Base-by-base conservation (phyloP, 2,888 invertebrate species). In the Drosophila paramelanica region DNA sequence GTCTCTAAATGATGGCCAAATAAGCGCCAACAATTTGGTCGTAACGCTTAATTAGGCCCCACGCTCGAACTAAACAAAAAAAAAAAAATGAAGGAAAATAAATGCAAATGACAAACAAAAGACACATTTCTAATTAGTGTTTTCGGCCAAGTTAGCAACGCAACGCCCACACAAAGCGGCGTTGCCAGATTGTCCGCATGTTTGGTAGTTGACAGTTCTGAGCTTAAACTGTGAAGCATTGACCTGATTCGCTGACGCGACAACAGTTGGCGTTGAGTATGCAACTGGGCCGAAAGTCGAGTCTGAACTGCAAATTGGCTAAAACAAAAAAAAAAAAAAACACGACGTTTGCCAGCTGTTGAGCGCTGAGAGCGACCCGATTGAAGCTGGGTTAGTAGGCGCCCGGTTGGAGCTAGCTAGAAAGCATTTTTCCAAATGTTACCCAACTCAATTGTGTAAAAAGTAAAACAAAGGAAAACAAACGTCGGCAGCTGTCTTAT, bases 211-310 rank as follows among this genome's bases (percentile, higher is more conserved):
- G 52, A 71, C 62, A 71, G 65, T 67, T 72, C 74, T 67, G 47
- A 49, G 53, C 42, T 14, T 36, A 38, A 27, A 50, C 47, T 41
- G 47, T 56, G 47, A 85, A 80, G 72, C 86, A 88, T 79, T 88
- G 82, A 77, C 88, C 82, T 68, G 79, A 85, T 82, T 82, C 69
- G 46, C 47, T 53, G 70, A 74, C 81, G 50, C 39, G 6, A 25
- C 39, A 52, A 61, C 75, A 84, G 79, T 84, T 79, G 79, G 79
- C 79, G 79, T 65, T 66, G 58, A 73, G 57, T 69, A 69, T 65
- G 67, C 64, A 81, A 77, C 80, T 82, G 73, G 73, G 67, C 41
- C 79, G 31, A 31, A 10, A 31, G 31, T 31, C 31, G 31, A 31
- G 31, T 2, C 31, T 31, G 3, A 31, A 31, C 31, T 31, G 50